Conservation (phyloP, 2,113 vertebrate genomes). For the Neopipo cinnamomea region DNA sequence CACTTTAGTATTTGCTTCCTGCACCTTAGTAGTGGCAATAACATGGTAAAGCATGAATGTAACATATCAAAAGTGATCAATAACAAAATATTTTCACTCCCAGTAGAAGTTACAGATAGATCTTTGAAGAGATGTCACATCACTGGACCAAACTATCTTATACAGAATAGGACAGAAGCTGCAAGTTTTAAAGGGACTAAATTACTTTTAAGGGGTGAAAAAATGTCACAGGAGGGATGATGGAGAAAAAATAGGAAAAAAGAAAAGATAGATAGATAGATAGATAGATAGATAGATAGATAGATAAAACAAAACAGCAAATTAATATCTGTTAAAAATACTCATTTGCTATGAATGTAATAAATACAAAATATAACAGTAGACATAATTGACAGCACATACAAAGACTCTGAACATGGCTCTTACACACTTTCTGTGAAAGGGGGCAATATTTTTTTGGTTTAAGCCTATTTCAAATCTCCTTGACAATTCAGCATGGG, state of each 20-base stretch:
- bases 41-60: neutral
- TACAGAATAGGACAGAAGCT: neutral
- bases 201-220: neutral
- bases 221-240: neutral
- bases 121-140: neutral
- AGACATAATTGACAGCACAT: neutral
- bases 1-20: neutral
- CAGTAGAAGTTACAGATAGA: neutral
- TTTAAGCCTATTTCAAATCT: neutral
- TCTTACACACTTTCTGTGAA: neutral
- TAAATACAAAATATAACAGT: neutral
- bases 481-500: neutral
- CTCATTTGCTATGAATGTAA: accelerated
- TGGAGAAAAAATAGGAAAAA: neutral
- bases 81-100: neutral
- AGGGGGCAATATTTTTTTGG: neutral
- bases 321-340: neutral
- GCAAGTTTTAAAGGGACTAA: neutral
- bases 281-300: neutral
- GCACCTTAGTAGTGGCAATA: neutral
- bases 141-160: neutral
- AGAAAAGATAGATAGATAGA: neutral
- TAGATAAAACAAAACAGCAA: neutral
- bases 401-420: neutral
- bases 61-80: neutral